Base-by-base conservation (phyloP, 1,140 invertebrate species). In the Phenacoccus solenopsis region DNA sequence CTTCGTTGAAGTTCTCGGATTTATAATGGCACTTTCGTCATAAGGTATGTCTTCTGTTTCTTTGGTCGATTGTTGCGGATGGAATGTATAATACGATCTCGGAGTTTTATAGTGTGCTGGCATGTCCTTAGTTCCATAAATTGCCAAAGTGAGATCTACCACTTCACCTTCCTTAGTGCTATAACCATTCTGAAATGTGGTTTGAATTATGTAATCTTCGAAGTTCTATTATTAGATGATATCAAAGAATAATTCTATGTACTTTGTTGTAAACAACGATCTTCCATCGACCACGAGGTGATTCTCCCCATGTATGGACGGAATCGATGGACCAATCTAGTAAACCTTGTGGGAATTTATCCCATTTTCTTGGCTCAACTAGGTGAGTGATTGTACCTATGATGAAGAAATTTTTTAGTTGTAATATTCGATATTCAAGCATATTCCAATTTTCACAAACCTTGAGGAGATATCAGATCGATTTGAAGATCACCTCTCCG, bases 301-400 rank as follows among this genome's bases (percentile, higher is more conserved):
- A 80, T 80, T 98, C 95, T 16, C 91, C 93, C 94, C 94, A 97
- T 1, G 88, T 90, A 67, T 92, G 92, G 0, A 96, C 89, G 0
- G 91, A 91, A 82, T 91, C 90, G 77, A 98, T 91, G 28, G 85
- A 88, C 90, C 94, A 98, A 72, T 88, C 84, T 2, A 81, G 77
- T 76, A 95, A 93, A 16, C 91, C 93, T 10, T 84, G 80, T 1
- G 76, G 73, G 13, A 88, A 89, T 49, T 80, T 77, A 78, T 98
- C 94, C 49, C 84, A 77, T 32, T 82, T 81, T 74, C 94, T 81
- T 9, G 82, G 78, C 72, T 84, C 86, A 57, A 96, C 77, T 28
- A 96, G 76, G 73, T 85, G 82, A 0, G 87, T 83, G 72, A 75
- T 79, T 0, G 89, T 93, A 57, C 90, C 91, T 85, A 75, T 68